Evolutionary conservation across 35 echinoderm and acorn worm species (phyloP), one percentile per base, ranked within the genome.

Genomic region (Heliocidaris tuberculata): DNA sequence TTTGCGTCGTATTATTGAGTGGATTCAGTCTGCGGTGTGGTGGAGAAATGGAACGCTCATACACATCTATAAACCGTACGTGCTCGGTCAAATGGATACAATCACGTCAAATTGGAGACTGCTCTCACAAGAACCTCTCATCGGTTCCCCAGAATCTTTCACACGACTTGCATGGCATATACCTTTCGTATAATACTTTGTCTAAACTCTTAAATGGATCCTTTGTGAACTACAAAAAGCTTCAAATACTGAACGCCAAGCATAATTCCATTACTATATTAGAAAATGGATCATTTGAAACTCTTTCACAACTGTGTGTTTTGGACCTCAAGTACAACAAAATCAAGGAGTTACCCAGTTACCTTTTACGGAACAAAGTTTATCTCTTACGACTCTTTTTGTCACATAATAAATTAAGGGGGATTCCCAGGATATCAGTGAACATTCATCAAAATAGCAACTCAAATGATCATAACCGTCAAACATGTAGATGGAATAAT

Each of bases 131-230:
- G 9, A 13, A 32, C 50, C 91, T 93, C 9, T 2, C 91, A 31
- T 93, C 91, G 48, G 50, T 93, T 93, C 91, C 91, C 30, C 91
- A 50, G 27, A 59, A 93, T n/a, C 91, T 93, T 48, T 15, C 91
- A 24, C n/a, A 93, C 21, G 48, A 59, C 13, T 13, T 59, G 21
- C n/a, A 13, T 48, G 19, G 16, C 30, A 24, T 93, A 17, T 29
- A 59, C 21, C 16, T 93, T 13, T 52, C 47, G 3, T 1, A 93
- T n/a, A 93, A 93, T 48, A 32, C 19, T 0, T 52, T 93, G 0
- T 52, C 48, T 31, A 16, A 5, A n/a, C 87, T 89, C 47, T 19
- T 47, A 9, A n/a, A 89, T 19, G 10, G 9, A 32, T 89, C 87
- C 19, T 89, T 89, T 32, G 24, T 27, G 47, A 32, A 89, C 87